Evolutionary conservation across 2,113 vertebrate genomes (phyloP), one percentile per base, ranked within the genome.

Genomic region (Sander vitreus): DNA sequence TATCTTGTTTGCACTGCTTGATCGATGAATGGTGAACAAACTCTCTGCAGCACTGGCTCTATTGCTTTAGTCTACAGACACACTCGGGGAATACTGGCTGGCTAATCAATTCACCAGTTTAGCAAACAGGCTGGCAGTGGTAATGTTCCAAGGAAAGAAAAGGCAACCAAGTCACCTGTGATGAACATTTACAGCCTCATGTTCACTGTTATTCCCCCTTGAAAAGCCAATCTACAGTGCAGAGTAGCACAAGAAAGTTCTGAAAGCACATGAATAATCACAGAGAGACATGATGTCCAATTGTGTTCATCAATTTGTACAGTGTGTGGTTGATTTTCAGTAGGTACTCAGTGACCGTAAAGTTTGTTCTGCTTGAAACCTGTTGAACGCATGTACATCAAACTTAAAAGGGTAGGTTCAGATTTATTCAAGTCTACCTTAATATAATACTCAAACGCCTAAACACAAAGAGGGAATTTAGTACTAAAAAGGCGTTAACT

Each of bases 21-120:
- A 95, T 95, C 85, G 87, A 95, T 94, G 92, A 91, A 89, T 65
- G 83, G 75, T 69, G 80, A 85, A 93, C 89, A 87, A 93, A 92
- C 90, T 91, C 85, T 87, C 86, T 48, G 73, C 76, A 79, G 90
- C 60, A 33, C 78, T 78, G 55, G 83, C 77, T 85, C 78, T 58
- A 78, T 78, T 86, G 87, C 88, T 91, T 88, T 80, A 64, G 86
- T 91, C 86, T 51, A 58, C 78, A 76, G 89, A 91, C 84, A 71
- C 89, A 90, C 92, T 93, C 81, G 86, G 78, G 71, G 71, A 87
- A 80, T 55, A 72, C 76, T 36, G 67, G 63, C 83, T 68, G 76
- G 68, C 18, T 63, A 93, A 88, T 87, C 80, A 87, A 93, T 91
- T 78, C 80, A 62, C 76, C 65, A 36, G 67, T 77, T 89, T 67